Evolutionary conservation across 2,797 vertebrate genomes (phyloP).

Genomic region (Schizothorax lantsangensis): DNA sequence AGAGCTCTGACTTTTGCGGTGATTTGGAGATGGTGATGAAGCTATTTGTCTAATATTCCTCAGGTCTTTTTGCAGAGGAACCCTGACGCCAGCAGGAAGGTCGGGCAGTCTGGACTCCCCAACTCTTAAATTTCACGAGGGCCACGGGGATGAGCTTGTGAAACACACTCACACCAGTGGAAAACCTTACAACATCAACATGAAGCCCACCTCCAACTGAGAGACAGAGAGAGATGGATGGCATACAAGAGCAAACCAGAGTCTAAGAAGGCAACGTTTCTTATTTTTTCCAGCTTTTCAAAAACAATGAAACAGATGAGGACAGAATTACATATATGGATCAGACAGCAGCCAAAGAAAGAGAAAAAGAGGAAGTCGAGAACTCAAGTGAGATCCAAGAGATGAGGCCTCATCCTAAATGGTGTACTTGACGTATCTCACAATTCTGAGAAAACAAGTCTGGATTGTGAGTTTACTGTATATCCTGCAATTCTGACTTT

Average conservation of each 20-base stretch:
- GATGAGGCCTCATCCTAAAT: slow-evolving; percentile 15
- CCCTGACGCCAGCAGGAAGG: slow-evolving; percentile 68
- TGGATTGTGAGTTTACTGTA: no score
- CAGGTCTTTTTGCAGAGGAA: slow-evolving; percentile 57
- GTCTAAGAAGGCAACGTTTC: slow-evolving; percentile 34
- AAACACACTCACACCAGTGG: slow-evolving; percentile 68
- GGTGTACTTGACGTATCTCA: background rate
- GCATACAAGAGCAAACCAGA: slow-evolving; percentile 25
- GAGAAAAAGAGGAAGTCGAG: slow-evolving; percentile 47
- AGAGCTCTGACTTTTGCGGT: slow-evolving; percentile 12
- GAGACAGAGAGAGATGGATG: slow-evolving; percentile 28
- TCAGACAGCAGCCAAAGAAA: slow-evolving; percentile 11
- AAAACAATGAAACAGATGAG: slow-evolving; percentile 34
- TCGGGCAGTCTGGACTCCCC: slow-evolving; percentile 62
- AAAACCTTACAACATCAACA: slow-evolving; percentile 68
- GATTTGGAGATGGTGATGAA: slow-evolving; percentile 8
- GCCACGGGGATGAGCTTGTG: slow-evolving; percentile 69
- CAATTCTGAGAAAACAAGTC: background rate
- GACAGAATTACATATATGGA: slow-evolving; percentile 41
- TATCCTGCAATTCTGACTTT: background rate
- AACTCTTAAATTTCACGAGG: slow-evolving; percentile 74
- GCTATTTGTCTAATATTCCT: slow-evolving; percentile 20
- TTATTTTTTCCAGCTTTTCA: slow-evolving; percentile 20
- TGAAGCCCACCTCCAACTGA: slow-evolving; percentile 63
- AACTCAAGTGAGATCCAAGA: slow-evolving; percentile 38